These are phyloP conservation scores for Drosophila sechellia DNA, from an alignment of 1,140 invertebrate species.

Conservation along the genomic window DNA sequence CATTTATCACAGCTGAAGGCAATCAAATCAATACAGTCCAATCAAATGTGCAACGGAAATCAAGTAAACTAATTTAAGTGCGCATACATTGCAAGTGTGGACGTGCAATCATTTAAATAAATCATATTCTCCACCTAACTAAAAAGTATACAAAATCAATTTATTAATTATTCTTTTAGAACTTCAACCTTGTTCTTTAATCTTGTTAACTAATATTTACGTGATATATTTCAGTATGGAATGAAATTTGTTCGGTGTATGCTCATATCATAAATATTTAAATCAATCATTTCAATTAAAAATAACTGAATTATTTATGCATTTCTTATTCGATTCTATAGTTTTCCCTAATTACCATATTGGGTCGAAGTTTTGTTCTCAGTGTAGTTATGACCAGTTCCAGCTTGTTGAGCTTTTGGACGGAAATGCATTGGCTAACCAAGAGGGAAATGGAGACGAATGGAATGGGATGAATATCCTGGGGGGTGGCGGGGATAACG, in stretches of 20 bases:
- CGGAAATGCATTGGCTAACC: constrained; percentile 63
- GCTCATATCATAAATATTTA: no score
- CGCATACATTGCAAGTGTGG: neutral
- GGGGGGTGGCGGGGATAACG: constrained; percentile 22
- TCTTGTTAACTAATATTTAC: no score
- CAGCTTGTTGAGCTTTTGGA: constrained; percentile 32
- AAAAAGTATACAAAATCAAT: no score
- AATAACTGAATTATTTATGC: no score
- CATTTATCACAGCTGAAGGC: constrained; percentile 13
- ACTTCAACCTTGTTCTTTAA: no score
- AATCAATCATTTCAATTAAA: no score
- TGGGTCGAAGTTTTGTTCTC: neutral
- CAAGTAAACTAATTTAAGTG: constrained; percentile 57
- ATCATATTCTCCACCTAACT: constrained; percentile 23
- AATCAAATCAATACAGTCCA: constrained; percentile 23
- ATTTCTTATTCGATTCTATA: no score
- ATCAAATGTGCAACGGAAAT: constrained; percentile 49
- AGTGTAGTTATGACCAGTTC: constrained; percentile 26
- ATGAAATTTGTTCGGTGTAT: no score
- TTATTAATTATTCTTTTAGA: no score
- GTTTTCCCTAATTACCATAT: no score
- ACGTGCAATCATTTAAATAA: constrained; percentile 47
- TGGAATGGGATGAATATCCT: neutral
- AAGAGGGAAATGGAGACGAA: constrained; percentile 16
- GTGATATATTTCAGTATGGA: no score